phyloP scores from a whole-genome alignment of 2,113 vertebrate genomes.

The Tragulus kanchil region DNA sequence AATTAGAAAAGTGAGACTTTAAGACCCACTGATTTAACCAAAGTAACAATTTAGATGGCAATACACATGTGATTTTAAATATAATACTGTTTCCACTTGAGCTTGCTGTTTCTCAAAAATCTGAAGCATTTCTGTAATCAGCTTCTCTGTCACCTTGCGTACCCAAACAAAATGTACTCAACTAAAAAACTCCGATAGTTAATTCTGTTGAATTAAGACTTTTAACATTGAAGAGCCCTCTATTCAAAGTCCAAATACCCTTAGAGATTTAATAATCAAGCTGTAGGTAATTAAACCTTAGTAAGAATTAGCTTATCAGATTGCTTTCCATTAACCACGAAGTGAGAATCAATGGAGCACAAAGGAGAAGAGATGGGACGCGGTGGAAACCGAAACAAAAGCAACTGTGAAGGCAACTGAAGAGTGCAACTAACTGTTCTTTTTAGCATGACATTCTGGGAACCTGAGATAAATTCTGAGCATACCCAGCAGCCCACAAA shows the following conservation, averaged over 20 bases:
- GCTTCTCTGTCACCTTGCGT: background rate
- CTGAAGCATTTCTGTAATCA: background rate
- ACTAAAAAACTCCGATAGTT: slow-evolving; percentile 49
- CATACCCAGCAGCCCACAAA: too few relatives aligned
- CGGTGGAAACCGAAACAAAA: background rate
- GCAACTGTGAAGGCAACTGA: background rate
- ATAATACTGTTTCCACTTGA: background rate
- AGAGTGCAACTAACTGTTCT: background rate
- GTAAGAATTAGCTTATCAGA: slow-evolving; percentile 78
- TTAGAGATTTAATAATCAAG: slow-evolving; percentile 83
- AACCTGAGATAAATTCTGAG: background rate
- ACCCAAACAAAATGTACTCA: slow-evolving; percentile 43
- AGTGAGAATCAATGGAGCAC: slow-evolving; percentile 76
- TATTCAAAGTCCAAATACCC: slow-evolving; percentile 80
- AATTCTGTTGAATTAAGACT: slow-evolving; percentile 75
- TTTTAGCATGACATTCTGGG: background rate
- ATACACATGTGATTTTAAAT: background rate
- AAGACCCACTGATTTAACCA: background rate
- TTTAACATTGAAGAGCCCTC: slow-evolving; percentile 69
- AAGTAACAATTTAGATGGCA: background rate
- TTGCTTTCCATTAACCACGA: slow-evolving; percentile 80
- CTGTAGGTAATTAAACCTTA: slow-evolving; percentile 83
- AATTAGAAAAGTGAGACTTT: background rate
- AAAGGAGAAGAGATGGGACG: slow-evolving; percentile 59
- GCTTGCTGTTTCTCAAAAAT: background rate